Base-by-base conservation (phyloP, 2,888 invertebrate species). In the Blastobasis lacticolella region DNA sequence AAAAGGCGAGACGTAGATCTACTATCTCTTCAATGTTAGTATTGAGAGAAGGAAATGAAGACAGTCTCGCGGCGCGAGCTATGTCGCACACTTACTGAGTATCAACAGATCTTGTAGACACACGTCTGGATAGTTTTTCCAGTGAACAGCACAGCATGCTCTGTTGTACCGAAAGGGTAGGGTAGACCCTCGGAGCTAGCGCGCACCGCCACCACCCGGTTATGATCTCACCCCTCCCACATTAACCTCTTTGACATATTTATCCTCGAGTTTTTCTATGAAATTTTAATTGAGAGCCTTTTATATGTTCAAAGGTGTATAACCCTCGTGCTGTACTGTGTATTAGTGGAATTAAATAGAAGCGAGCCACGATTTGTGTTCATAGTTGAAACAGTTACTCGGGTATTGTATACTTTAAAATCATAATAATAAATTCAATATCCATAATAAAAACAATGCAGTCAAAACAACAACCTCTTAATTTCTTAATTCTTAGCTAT, bases 361-460 rank as follows among this genome's bases (percentile, higher is more conserved):
- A 72, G 74, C 75, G 74, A 80, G 75, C 86, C 86, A 85, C 86
- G 69, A 79, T 81, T 84, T 88, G 88, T 88, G 88, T 87, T 86
- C 88, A 86, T 76, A 80, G 77, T 72, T 64, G 74, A 77, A 81
- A 78, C 83, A 74, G 79, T 77, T 69, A 78, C 73, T 79, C 67
- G 66, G 80, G 76, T 79, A 75, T 75, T 66, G 69, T 64, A 67
- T 69, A 69, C 71, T 68, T 67, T 67, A 68, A 55, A 65, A 77
- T 73, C 81, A 84, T 84, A 84, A 84, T 85, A 83, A 84, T 85
- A 83, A 81, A 72, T 69, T 70, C 71, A 72, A 73, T 75, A 69
- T 69, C 76, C 76, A 78, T 81, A 80, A 79, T 78, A 78, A 73
- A 69, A 63, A 45, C 51, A 56, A 69, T 66, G 61, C 74, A 71